These are phyloP conservation scores for Isurus oxyrinchus DNA, from an alignment of 2,113 vertebrate genomes.

Conservation along the genomic window DNA sequence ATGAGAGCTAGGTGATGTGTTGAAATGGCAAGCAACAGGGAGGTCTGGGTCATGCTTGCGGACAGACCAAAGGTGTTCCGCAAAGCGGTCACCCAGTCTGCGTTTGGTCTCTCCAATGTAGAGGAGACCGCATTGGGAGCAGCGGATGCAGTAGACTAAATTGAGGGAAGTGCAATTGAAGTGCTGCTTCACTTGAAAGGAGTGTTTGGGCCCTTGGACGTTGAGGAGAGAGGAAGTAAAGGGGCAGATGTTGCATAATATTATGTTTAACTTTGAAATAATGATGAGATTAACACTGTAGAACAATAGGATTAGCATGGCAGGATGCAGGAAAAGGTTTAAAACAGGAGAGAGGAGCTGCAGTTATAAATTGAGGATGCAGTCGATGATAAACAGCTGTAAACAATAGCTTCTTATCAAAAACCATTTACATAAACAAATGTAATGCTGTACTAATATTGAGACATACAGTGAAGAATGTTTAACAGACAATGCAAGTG, in stretches of 20 bases:
- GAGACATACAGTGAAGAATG: background rate
- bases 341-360: background rate
- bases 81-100: too few species aligned
- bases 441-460: background rate
- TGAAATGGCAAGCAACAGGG: too few species aligned
- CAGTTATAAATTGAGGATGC: background rate
- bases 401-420: background rate
- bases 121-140: too few species aligned
- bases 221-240: too few species aligned
- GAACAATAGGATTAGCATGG: background rate
- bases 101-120: too few species aligned
- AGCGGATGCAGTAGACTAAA: too few species aligned
- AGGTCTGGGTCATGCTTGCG: too few species aligned
- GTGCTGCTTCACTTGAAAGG: too few species aligned
- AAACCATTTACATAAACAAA: background rate
- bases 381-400: background rate
- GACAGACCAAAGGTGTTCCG: too few species aligned
- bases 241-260: background rate
- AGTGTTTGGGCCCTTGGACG: too few species aligned
- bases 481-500: background rate
- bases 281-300: background rate
- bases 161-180: too few species aligned
- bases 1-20: too few species aligned
- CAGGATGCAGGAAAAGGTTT: background rate
- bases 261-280: background rate